phyloP scores from a whole-genome alignment of 2,888 invertebrate species.

The Erannis defoliaria region DNA sequence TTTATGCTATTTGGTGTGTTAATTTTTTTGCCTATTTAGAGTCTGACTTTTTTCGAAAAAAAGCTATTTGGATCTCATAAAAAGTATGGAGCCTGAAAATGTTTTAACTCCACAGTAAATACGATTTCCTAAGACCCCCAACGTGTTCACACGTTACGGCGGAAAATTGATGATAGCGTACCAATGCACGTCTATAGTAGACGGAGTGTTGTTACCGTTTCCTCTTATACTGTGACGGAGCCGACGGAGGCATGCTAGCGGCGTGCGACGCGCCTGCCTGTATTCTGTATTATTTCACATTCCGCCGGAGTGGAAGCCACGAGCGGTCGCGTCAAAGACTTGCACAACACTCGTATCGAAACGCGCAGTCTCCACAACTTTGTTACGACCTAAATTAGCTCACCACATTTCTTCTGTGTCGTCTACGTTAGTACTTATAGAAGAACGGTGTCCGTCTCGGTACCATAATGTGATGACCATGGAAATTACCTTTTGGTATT shows the following conservation, averaged over 20 bases:
- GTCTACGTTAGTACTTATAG: slow-evolving; percentile 8
- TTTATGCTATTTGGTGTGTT: too few species aligned
- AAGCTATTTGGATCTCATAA: too few species aligned
- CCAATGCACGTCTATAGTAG: background rate
- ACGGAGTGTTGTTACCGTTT: slow-evolving; percentile 7
- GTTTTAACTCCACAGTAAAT: too few species aligned
- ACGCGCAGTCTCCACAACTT: slow-evolving; percentile 60
- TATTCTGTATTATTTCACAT: slow-evolving; percentile 54
- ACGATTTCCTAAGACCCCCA: background rate
- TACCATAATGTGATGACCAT: slow-evolving; percentile 53
- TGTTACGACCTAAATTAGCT: slow-evolving; percentile 52
- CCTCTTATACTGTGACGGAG: slow-evolving; percentile 7
- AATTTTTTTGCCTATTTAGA: too few species aligned
- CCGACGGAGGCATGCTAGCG: slow-evolving; percentile 25
- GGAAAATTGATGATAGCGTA: background rate
- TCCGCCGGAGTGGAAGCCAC: slow-evolving; percentile 65
- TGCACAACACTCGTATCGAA: slow-evolving; percentile 48
- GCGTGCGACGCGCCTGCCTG: slow-evolving; percentile 44
- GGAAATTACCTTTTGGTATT: slow-evolving; percentile 50
- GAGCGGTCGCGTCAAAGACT: slow-evolving; percentile 64
- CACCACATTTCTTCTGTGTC: slow-evolving; percentile 24
- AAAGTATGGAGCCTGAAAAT: too few species aligned
- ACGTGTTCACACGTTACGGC: background rate
- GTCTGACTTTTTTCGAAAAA: too few species aligned
- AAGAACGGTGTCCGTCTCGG: slow-evolving; percentile 14